Conservation (phyloP, 2,888 invertebrate genomes). For the Andrena trimmerana region DNA sequence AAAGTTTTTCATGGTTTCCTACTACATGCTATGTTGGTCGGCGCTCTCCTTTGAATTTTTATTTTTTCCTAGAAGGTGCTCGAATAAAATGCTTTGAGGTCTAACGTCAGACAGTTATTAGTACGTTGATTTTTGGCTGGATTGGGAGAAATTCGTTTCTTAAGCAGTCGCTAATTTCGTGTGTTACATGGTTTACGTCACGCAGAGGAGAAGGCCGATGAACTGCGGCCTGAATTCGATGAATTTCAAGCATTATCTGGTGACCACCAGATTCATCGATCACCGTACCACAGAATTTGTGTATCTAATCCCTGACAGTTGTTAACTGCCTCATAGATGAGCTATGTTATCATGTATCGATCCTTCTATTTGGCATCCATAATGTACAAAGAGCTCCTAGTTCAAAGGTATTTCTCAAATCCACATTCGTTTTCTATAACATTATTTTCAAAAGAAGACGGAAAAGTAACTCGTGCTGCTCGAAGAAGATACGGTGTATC, state of each 20-base stretch:
- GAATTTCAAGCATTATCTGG: constrained; percentile 55
- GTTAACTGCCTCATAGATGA: neutral
- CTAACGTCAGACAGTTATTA: neutral
- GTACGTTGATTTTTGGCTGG: neutral
- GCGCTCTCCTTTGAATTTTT: neutral
- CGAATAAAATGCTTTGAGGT: neutral
- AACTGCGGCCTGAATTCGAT: constrained; percentile 54
- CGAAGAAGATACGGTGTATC: neutral
- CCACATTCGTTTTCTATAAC: no score
- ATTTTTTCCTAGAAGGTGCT: neutral
- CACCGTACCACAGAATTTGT: neutral
- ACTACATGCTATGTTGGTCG: neutral
- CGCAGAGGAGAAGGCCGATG: constrained; percentile 37
- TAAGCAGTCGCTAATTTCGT: constrained; percentile 21
- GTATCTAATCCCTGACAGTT: neutral
- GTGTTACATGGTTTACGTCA: constrained; percentile 35
- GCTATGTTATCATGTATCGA: neutral
- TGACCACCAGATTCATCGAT: constrained; percentile 41
- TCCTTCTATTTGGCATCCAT: neutral
- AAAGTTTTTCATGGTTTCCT: neutral
- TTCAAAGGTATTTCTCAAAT: neutral
- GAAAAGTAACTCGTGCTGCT: no score
- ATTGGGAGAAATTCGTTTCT: neutral
- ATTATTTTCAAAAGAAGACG: no score
- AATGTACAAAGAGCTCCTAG: neutral